phyloP scores from a whole-genome alignment of 2,113 vertebrate species.

The Nerophis ophidion region DNA sequence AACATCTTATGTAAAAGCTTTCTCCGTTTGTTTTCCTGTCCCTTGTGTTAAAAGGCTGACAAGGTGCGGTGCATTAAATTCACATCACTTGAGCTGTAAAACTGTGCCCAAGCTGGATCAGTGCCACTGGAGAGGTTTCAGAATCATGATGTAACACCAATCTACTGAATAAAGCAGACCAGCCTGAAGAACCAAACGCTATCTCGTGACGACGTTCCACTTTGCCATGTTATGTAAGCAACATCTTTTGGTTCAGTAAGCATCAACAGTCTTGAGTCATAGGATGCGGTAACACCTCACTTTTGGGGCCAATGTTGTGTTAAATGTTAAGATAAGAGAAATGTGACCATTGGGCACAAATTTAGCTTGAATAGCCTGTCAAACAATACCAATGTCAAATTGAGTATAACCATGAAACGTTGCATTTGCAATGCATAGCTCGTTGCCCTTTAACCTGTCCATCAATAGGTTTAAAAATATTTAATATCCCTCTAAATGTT shows the following conservation, averaged over 20 bases:
- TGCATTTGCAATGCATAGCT: no score
- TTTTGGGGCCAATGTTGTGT: not conserved
- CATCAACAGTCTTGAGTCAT: constrained; percentile 20
- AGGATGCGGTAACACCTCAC: constrained; percentile 32
- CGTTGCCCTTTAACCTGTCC: no score
- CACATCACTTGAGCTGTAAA: constrained; percentile 37
- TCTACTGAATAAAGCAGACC: constrained; percentile 4
- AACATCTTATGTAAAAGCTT: constrained; percentile 40
- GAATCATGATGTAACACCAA: constrained; percentile 19
- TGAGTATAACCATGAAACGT: no score
- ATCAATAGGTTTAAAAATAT: no score
- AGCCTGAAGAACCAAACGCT: constrained; percentile 14
- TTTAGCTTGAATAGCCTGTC: no score
- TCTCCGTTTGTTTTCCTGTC: constrained; percentile 19
- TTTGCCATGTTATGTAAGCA: constrained; percentile 46
- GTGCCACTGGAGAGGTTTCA: constrained; percentile 14
- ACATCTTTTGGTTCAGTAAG: constrained; percentile 17
- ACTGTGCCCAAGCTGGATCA: constrained; percentile 20
- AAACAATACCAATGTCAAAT: no score
- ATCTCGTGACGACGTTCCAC: constrained; percentile 6
- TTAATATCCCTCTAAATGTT: no score
- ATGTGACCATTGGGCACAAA: not conserved
- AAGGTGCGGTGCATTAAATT: constrained; percentile 35
- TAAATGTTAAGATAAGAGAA: not conserved
- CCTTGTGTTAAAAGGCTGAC: constrained; percentile 28